Percentiles rank a stretch among this genome's conserved stretches.
phyloP scores from a whole-genome alignment of 2,113 vertebrate species.

The Neolamprologus fasciatus region DNA sequence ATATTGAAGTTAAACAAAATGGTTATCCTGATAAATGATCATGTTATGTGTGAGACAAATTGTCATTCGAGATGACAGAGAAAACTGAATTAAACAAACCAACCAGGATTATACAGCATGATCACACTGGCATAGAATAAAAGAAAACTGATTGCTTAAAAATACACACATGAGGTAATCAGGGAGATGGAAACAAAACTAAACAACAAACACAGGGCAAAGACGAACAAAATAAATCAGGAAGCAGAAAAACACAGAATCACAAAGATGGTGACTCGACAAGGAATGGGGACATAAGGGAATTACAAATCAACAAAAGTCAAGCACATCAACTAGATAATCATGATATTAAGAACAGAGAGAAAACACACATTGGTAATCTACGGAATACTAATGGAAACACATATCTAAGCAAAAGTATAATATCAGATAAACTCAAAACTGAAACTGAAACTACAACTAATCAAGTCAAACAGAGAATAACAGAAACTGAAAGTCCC shows the following conservation, averaged over 20 bases:
- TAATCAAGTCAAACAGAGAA: not conserved
- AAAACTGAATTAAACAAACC: not conserved
- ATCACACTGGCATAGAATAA: not conserved
- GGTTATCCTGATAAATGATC: not conserved
- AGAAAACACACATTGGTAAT: not conserved
- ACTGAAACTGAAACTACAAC: not conserved
- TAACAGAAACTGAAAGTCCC: not conserved
- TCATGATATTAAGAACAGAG: not conserved
- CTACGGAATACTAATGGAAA: not conserved
- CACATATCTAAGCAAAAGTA: not conserved
- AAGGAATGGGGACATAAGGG: not conserved
- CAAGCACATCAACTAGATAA: not conserved
- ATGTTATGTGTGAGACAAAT: not conserved
- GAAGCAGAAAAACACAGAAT: not conserved
- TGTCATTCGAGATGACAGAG: not conserved
- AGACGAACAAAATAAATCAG: not conserved
- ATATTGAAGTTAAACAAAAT: not conserved
- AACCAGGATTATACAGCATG: not conserved
- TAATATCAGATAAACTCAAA: not conserved
- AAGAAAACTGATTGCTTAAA: not conserved
- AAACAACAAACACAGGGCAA: not conserved
- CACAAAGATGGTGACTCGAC: not conserved
- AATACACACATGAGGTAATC: not conserved
- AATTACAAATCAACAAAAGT: not conserved
- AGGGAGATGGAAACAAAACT: not conserved